These are phyloP conservation scores for Hycleus phaleratus DNA, from an alignment of 1,140 invertebrate species.

Conservation along the genomic window DNA sequence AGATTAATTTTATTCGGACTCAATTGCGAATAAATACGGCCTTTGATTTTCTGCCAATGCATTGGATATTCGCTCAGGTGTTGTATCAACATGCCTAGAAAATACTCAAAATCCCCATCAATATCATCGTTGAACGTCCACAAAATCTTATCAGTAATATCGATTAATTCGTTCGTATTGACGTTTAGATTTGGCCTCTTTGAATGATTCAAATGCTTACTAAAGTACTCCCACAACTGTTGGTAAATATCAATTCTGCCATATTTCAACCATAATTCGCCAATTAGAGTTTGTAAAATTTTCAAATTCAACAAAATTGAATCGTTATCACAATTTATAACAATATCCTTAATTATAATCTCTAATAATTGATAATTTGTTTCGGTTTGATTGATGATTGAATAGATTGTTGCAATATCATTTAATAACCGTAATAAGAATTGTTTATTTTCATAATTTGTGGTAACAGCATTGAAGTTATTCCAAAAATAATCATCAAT, in stretches of 20 bases:
- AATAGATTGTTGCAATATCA: constrained; percentile 17
- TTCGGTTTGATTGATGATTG: not conserved
- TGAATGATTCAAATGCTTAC: constrained; percentile 30
- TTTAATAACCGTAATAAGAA: constrained; percentile 22
- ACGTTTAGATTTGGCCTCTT: constrained; percentile 15
- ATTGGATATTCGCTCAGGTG: constrained; percentile 30
- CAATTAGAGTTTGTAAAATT: constrained; percentile 25
- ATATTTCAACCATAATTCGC: constrained; percentile 26
- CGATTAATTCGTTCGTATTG: constrained; percentile 16
- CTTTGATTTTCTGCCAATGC: constrained; percentile 36
- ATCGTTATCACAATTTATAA: not conserved
- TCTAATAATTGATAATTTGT: constrained; percentile 25
- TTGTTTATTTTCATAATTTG: constrained; percentile 14
- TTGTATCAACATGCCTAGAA: constrained; percentile 27
- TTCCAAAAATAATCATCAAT: constrained; percentile 19
- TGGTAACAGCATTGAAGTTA: constrained; percentile 22
- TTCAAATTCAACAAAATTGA: constrained; percentile 21
- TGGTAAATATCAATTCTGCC: constrained; percentile 28
- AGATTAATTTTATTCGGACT: constrained; percentile 33
- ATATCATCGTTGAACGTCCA: constrained; percentile 15
- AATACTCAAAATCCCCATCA: constrained; percentile 30
- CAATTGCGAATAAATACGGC: constrained; percentile 36
- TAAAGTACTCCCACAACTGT: constrained; percentile 33
- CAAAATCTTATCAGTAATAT: constrained; percentile 20
- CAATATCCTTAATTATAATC: not conserved